Percentiles rank a stretch among this genome's conserved stretches.
Conservation (phyloP, 2,888 invertebrate genomes). For the Lycia hirtaria region DNA sequence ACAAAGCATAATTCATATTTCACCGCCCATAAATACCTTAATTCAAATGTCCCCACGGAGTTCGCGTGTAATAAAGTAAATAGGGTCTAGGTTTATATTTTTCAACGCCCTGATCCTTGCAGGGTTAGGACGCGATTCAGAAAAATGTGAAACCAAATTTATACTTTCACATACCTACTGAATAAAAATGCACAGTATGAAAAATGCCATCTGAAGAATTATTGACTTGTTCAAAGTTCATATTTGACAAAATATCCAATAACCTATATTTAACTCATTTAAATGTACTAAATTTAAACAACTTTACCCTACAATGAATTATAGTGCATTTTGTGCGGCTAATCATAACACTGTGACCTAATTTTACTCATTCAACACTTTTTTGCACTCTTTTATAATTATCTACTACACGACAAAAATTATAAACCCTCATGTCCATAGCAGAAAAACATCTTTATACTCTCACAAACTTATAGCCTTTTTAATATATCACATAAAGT, state of each 20-base stretch:
- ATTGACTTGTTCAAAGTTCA: no score
- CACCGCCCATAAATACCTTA: background rate
- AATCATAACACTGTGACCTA: background rate
- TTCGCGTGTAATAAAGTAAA: no score
- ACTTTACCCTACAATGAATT: background rate
- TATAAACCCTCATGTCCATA: slow-evolving; percentile 30
- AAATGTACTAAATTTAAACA: no score
- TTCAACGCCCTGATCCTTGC: no score
- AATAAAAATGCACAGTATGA: no score
- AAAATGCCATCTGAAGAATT: no score
- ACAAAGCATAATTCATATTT: background rate
- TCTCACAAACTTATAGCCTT: slow-evolving; percentile 70
- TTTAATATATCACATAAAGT: slow-evolving; percentile 75
- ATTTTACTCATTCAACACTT: background rate
- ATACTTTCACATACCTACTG: no score
- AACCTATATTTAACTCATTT: no score
- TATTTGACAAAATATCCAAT: background rate
- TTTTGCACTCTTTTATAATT: background rate
- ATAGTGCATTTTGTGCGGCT: background rate
- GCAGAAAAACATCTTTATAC: slow-evolving; percentile 53
- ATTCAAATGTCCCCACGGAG: background rate
- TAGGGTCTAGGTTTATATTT: no score
- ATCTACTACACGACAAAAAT: no score
- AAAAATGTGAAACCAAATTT: no score
- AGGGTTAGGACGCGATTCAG: no score